Evolutionary conservation across 2,113 vertebrate genomes (phyloP).

Genomic region (Corythornis madagascariensis): DNA sequence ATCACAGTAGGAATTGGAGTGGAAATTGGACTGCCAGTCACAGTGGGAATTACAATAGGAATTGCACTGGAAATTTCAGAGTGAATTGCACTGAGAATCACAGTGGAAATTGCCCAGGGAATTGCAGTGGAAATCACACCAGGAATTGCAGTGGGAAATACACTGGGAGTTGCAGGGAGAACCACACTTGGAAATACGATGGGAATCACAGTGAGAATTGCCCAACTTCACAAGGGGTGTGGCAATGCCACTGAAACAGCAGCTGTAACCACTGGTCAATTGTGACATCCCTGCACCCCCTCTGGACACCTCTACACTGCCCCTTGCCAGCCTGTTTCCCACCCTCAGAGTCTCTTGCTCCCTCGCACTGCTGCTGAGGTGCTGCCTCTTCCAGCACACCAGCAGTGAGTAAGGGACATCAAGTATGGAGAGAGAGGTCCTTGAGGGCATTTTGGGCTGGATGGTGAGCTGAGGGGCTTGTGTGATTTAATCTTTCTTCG

Average conservation of each 20-base stretch:
- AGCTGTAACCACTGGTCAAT: background rate
- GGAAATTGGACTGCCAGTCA: background rate
- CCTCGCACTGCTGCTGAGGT: rapidly evolving
- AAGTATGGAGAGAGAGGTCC: background rate
- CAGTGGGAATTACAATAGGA: background rate
- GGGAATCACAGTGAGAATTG: background rate
- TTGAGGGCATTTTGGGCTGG: background rate
- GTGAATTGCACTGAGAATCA: background rate
- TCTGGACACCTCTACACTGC: too few relatives aligned
- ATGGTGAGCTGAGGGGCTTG: background rate
- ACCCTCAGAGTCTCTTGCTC: too few relatives aligned
- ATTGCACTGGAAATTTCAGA: background rate
- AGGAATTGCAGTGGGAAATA: background rate
- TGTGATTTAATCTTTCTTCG: background rate
- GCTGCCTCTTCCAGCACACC: background rate
- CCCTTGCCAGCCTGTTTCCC: background rate
- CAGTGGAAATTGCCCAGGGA: background rate
- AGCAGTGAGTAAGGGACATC: background rate
- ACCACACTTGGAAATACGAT: background rate
- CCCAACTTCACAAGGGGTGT: background rate
- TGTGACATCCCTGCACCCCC: background rate
- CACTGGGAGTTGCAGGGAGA: background rate
- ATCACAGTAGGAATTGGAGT: background rate
- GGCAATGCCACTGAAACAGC: background rate
- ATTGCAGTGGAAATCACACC: background rate